Conservation (phyloP, 2,888 invertebrate species). For the Eutolmus rufibarbis region DNA sequence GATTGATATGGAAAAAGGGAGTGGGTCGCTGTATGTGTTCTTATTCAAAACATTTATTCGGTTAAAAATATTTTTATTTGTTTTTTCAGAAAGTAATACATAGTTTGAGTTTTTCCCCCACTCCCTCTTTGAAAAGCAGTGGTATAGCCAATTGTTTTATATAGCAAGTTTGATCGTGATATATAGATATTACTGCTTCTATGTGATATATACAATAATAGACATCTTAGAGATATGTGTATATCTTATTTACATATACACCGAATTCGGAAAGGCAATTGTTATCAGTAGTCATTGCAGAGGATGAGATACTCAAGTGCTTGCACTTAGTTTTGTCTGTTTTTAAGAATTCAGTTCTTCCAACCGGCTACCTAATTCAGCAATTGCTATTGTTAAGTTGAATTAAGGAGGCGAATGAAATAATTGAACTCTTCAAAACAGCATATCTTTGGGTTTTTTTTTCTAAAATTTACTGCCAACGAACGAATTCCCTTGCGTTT, state of each 20-base stretch:
- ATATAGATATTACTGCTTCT: slow-evolving; percentile 44
- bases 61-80: neutral
- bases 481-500: neutral
- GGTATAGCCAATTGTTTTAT: slow-evolving; percentile 8
- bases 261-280: neutral
- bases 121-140: neutral
- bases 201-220: slow-evolving; percentile 45
- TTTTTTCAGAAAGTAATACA: neutral
- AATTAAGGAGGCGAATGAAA: neutral
- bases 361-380: neutral
- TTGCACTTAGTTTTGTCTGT: neutral
- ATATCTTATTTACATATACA: slow-evolving; percentile 18
- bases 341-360: neutral
- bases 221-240: slow-evolving; percentile 2
- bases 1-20: neutral
- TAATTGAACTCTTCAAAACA: neutral
- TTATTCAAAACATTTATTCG: neutral
- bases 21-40: neutral
- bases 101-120: neutral
- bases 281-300: neutral
- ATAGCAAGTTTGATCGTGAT: slow-evolving; percentile 27
- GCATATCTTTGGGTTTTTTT: neutral
- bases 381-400: neutral
- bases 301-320: neutral
- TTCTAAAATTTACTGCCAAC: neutral